Base-by-base conservation (phyloP, 2,113 vertebrate species). In the Thymallus thymallus region DNA sequence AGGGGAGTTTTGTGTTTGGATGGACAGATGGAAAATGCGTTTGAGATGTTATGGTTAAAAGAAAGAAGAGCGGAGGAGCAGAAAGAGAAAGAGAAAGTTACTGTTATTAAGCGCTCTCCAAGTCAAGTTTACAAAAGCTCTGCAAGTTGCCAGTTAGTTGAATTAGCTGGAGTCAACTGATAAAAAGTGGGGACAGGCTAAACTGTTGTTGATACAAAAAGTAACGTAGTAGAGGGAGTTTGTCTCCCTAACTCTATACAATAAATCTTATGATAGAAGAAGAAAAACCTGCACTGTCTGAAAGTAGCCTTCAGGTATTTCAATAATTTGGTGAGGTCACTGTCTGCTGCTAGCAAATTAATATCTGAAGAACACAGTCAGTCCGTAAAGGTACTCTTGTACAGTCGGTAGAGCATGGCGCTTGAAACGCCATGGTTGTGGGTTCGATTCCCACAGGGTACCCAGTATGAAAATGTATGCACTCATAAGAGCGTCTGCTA, bases 1-100 rank as follows among this genome's bases (percentile, higher is more conserved):
- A 55, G 65, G 35, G 35, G 14, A 41, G 32, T 5, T 63, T 9
- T 4, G 51, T 14, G 26, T 5, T 23, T 35, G 46, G 14, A 22
- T 10, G 68, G 48, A 26, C 22, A n/a, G 16, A 69, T 6, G 56
- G 18, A 41, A 23, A 26, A 12, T 46, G 62, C 23, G 23, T n/a
- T 41, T 32, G 41, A 63, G 22, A 58, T 67, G 61, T 30, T 24
- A 32, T 65, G 32, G 68, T 72, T 65, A 60, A 45, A 62, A 45
- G 41, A 45, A 70, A 67, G 7, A 7, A 73, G 26, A n/a, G 68
- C 58, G 78, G 62, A 74, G 35, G 35, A 41, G 9, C 35, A 9
- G 35, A 61, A 5, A 74, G 48, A 51, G 68, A 41, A 56, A 80
- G 67, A 76, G 63, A 74, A 29, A 73, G 58, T 62, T 14, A 18